Evolutionary conservation across 2,797 vertebrate genomes (phyloP).

Genomic region (Loris lydekkerianus): DNA sequence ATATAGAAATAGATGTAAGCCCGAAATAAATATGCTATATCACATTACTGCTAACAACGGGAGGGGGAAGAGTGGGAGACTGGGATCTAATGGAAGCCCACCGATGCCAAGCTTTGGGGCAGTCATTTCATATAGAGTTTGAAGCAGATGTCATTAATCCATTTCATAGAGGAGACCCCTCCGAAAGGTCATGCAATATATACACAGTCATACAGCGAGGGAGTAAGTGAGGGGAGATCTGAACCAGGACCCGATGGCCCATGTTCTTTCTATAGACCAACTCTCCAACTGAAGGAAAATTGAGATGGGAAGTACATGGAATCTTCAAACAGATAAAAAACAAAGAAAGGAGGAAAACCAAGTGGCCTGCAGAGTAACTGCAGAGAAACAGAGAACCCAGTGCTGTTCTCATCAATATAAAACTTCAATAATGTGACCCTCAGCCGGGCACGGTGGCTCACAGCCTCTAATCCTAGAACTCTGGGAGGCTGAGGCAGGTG

Average conservation of each 20-base stretch:
- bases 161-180: not conserved
- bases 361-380: not conserved
- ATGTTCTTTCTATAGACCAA: not conserved
- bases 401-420: not conserved
- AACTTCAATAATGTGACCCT: not conserved
- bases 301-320: not conserved
- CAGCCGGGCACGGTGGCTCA: no score
- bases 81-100: not conserved
- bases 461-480: no score
- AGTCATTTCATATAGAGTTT: not conserved
- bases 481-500: no score
- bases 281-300: not conserved
- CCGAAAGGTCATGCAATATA: not conserved
- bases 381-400: not conserved
- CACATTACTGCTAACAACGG: not conserved
- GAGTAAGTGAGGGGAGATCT: not conserved
- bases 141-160: not conserved
- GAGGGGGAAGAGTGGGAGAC: no score
- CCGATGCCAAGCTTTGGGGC: not conserved
- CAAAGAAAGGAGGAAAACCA: not conserved
- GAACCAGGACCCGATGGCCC: not conserved
- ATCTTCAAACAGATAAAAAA: not conserved
- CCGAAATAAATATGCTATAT: not conserved
- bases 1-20: not conserved
- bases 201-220: not conserved